phyloP scores from a whole-genome alignment of 2,888 invertebrate species.

The Sturmia bella region DNA sequence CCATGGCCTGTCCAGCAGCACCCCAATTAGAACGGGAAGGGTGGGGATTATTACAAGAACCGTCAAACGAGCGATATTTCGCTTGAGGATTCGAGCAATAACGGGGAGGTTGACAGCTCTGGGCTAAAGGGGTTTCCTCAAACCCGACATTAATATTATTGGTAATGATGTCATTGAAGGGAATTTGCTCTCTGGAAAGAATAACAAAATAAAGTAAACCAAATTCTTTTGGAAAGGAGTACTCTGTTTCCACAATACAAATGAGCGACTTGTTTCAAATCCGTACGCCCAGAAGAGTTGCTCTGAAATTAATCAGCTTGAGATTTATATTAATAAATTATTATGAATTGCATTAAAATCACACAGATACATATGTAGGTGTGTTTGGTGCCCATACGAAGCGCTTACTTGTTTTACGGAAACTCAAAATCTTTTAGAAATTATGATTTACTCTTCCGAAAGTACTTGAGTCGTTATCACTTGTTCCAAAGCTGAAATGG shows the following conservation, averaged over 20 bases:
- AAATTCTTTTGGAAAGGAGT: too few relatives aligned
- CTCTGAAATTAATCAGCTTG: too few relatives aligned
- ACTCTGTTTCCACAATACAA: too few relatives aligned
- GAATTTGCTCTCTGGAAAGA: conserved; percentile 75
- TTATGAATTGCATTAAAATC: too few relatives aligned
- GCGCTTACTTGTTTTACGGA: neutral
- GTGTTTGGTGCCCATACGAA: neutral
- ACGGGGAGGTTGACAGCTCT: conserved; percentile 80
- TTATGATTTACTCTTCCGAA: conserved; percentile 80
- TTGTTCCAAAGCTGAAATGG: conserved; percentile 83
- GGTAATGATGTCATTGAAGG: conserved; percentile 78
- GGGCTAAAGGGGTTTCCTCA: conserved; percentile 75
- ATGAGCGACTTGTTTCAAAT: too few relatives aligned
- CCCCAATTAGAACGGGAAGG: conserved; percentile 85
- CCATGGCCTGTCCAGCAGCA: conserved; percentile 85
- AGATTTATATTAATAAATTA: too few relatives aligned
- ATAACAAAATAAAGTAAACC: neutral
- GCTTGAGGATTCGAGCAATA: conserved; percentile 81
- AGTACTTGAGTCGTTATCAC: conserved; percentile 83
- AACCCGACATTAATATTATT: conserved; percentile 80
- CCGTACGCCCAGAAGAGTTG: too few relatives aligned
- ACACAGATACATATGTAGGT: too few relatives aligned
- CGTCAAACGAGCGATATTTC: conserved; percentile 88
- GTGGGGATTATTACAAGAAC: conserved; percentile 90
- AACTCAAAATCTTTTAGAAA: neutral